These are phyloP conservation scores for Fukomys damarensis DNA, from an alignment of 2,113 vertebrate species.

Conservation along the genomic window DNA sequence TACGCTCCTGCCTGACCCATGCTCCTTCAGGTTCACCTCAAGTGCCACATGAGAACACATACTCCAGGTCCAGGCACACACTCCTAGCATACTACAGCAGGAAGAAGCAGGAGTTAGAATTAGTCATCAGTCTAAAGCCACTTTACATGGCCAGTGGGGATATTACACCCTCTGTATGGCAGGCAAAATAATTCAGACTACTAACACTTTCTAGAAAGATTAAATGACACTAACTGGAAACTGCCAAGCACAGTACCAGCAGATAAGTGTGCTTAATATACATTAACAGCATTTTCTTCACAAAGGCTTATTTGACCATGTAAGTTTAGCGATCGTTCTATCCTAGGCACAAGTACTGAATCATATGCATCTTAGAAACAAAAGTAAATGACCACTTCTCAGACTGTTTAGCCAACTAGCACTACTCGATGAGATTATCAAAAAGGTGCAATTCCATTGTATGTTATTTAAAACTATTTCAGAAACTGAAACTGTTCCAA, in stretches of 20 bases:
- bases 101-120: background rate
- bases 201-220: background rate
- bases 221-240: constrained; percentile 41
- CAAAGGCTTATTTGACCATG: background rate
- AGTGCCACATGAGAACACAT: background rate
- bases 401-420: background rate
- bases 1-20: background rate
- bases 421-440: background rate
- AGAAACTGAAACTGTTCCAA: background rate
- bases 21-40: constrained; percentile 44
- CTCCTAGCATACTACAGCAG: background rate
- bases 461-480: background rate
- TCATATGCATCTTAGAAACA: constrained; percentile 5
- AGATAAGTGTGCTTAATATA: background rate
- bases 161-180: background rate
- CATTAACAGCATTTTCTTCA: background rate
- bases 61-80: background rate
- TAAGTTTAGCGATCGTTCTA: background rate
- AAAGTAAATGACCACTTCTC: background rate
- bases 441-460: background rate
- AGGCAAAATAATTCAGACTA: constrained; percentile 29
- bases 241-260: background rate
- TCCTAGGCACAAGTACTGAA: background rate
- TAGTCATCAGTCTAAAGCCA: background rate
- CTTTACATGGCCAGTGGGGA: background rate